Percentiles rank a stretch among this genome's conserved stretches.
Conservation (phyloP, 2,888 invertebrate species). For the Apotomis betuletana region DNA sequence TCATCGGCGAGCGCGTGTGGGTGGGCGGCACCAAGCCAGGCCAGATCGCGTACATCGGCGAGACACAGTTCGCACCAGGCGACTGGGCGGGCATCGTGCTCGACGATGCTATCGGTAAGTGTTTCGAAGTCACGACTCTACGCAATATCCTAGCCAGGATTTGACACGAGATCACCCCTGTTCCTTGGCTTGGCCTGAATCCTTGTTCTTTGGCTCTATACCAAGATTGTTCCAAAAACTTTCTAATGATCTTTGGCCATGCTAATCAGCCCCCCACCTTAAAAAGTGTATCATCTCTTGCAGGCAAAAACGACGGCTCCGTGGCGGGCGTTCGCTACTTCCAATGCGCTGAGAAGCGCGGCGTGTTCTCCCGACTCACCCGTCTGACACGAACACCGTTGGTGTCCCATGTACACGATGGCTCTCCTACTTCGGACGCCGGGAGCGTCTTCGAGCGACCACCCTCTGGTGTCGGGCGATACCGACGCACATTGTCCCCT, state of each 20-base stretch:
- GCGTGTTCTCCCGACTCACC: slow-evolving; percentile 96
- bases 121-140: too few relatives aligned
- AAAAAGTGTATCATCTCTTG: slow-evolving; percentile 46
- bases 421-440: slow-evolving; percentile 75
- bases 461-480: slow-evolving; percentile 73
- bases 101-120: slow-evolving; percentile 95
- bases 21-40: slow-evolving; percentile 96
- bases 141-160: too few relatives aligned
- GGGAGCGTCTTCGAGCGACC: slow-evolving; percentile 79
- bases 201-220: too few relatives aligned
- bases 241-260: too few relatives aligned
- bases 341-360: slow-evolving; percentile 95
- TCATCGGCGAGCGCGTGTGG: slow-evolving; percentile 97
- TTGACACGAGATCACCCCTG: too few relatives aligned
- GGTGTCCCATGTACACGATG: slow-evolving; percentile 80
- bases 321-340: slow-evolving; percentile 96
- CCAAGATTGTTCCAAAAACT: too few relatives aligned
- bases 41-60: slow-evolving; percentile 96
- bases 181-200: too few relatives aligned
- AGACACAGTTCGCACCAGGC: slow-evolving; percentile 98
- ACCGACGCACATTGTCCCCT: slow-evolving; percentile 74
- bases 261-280: background rate
- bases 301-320: slow-evolving; percentile 98
- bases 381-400: slow-evolving; percentile 91
- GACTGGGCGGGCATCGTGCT: slow-evolving; percentile 99